Conservation (phyloP, 2,888 invertebrate genomes). For the Orthosia cruda region DNA sequence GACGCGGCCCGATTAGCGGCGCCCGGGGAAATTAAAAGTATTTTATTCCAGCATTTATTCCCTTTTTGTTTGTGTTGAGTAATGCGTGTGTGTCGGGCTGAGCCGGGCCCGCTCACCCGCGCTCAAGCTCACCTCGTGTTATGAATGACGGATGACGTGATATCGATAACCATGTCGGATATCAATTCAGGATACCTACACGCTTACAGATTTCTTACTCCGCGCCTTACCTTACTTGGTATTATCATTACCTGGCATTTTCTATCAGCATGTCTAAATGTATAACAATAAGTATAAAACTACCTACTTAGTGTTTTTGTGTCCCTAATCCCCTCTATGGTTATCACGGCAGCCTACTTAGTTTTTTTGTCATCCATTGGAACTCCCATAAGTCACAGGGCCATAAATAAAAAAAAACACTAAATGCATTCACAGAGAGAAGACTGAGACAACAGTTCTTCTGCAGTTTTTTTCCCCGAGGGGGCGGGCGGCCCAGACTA, state of each 20-base stretch:
- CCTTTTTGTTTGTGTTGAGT: constrained; percentile 89
- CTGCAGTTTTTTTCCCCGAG: constrained; percentile 65
- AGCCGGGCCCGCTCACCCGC: constrained; percentile 39
- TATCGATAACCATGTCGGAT: constrained; percentile 45
- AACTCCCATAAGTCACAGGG: constrained; percentile 25
- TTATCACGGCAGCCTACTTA: constrained; percentile 42
- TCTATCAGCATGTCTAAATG: neutral
- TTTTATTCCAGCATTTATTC: constrained; percentile 91
- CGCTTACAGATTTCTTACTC: constrained; percentile 16
- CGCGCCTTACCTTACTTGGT: constrained; percentile 3
- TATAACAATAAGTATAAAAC: neutral
- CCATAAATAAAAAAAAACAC: constrained; percentile 59
- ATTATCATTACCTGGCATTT: constrained; percentile 14
- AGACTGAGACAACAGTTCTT: constrained; percentile 56
- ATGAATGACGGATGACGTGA: constrained; percentile 67
- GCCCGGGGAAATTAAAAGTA: constrained; percentile 91
- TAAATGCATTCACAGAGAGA: constrained; percentile 61
- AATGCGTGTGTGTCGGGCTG: constrained; percentile 76
- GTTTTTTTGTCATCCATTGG: constrained; percentile 40
- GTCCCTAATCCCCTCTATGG: constrained; percentile 15
- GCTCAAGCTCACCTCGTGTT: constrained; percentile 42
- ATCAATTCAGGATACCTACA: constrained; percentile 39
- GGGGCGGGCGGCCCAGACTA: constrained; percentile 67
- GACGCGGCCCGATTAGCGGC: constrained; percentile 90
- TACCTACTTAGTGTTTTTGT: constrained; percentile 14